Percentiles rank a stretch among this genome's conserved stretches.
Conservation (phyloP, 2,113 vertebrate species). For the Panthera uncia region DNA sequence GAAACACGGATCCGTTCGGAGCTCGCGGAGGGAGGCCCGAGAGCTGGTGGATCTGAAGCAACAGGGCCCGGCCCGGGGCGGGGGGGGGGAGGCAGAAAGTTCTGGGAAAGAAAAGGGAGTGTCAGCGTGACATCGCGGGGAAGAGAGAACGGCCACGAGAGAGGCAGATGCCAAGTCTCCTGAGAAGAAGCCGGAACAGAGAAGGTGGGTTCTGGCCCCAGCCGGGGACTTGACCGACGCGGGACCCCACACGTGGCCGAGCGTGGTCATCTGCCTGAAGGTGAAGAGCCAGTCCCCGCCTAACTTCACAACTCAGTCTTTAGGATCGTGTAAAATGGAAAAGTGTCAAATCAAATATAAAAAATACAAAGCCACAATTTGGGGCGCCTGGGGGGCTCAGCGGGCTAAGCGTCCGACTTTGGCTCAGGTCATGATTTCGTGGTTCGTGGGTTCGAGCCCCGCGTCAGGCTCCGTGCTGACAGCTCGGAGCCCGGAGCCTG, state of each 20-base stretch:
- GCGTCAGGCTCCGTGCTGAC: too few relatives aligned
- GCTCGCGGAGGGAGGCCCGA: not conserved
- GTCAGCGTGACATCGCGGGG: accelerated
- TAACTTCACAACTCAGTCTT: not conserved
- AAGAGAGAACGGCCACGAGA: accelerated
- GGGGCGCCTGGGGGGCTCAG: too few relatives aligned
- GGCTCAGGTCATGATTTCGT: too few relatives aligned
- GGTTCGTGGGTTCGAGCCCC: too few relatives aligned
- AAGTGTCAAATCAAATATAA: not conserved
- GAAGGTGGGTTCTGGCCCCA: not conserved
- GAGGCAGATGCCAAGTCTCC: too few relatives aligned
- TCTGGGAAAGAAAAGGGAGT: not conserved
- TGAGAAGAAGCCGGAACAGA: not conserved
- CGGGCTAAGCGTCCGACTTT: too few relatives aligned
- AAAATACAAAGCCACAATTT: not conserved
- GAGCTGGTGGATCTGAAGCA: not conserved
- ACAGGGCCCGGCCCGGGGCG: not conserved
- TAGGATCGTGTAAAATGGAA: not conserved
- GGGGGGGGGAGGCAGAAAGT: not conserved
- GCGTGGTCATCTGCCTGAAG: not conserved
- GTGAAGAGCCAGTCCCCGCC: not conserved
- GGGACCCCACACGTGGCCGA: not conserved
- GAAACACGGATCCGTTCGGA: not conserved
- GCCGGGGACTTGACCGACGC: not conserved
- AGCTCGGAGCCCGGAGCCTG: too few relatives aligned